Conservation (phyloP, 2,797 vertebrate genomes). For the Borostomias antarcticus region DNA sequence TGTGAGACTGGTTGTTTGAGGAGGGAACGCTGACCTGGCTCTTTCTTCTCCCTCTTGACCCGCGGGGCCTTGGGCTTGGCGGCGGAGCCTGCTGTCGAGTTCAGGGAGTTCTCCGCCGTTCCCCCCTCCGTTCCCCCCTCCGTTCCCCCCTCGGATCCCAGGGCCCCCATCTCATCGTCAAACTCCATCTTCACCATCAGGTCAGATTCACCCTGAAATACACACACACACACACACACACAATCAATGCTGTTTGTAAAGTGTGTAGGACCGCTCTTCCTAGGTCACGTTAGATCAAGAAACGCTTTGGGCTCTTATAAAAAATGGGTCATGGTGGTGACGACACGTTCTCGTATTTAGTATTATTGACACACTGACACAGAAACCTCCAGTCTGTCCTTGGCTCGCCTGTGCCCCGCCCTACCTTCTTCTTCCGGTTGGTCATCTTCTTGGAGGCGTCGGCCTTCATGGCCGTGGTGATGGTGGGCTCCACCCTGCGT, state of each 20-base stretch:
- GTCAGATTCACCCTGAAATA: slow-evolving; percentile 85
- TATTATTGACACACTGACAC: background rate
- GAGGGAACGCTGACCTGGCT: slow-evolving; percentile 79
- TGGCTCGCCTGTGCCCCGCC: background rate
- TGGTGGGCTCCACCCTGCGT: slow-evolving; percentile 89
- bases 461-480: slow-evolving; percentile 87
- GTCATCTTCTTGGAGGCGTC: slow-evolving; percentile 90
- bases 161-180: slow-evolving; percentile 85
- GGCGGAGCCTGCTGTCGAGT: slow-evolving; percentile 56
- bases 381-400: background rate
- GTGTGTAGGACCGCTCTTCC: too few relatives aligned
- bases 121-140: slow-evolving; percentile 76
- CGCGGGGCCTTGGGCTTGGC: slow-evolving; percentile 80
- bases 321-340: too few relatives aligned
- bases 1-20: background rate
- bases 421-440: slow-evolving; percentile 92
- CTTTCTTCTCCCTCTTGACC: slow-evolving; percentile 91
- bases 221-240: slow-evolving; percentile 13
- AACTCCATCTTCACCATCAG: slow-evolving; percentile 86
- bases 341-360: too few relatives aligned
- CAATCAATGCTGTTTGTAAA: too few relatives aligned
- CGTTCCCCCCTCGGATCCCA: slow-evolving; percentile 72
- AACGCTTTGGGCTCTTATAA: too few relatives aligned
- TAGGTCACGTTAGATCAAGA: too few relatives aligned
- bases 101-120: slow-evolving; percentile 78